Conservation (phyloP, 64 coral and sea anemone genomes). For the Montipora cactus region DNA sequence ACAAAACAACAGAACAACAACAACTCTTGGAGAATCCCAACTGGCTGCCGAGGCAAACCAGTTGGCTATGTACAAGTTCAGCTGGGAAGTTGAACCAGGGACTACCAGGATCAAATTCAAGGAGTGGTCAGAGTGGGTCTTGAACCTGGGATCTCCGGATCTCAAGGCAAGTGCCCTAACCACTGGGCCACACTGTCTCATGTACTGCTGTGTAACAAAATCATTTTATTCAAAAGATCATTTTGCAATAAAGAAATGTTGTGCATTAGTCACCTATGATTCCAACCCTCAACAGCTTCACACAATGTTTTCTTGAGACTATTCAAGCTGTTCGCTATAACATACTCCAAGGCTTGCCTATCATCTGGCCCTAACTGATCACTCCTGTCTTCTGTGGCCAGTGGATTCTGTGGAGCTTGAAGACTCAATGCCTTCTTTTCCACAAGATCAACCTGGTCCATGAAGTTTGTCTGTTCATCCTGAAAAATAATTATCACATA, state of each 20-base stretch:
- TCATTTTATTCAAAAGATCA: too few species aligned
- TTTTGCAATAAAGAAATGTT: background rate
- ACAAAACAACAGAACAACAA: too few species aligned
- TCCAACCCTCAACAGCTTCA: constrained; percentile 91
- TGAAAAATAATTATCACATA: background rate
- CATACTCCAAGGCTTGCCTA: constrained; percentile 84
- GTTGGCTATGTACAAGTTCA: too few species aligned
- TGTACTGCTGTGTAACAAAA: too few species aligned
- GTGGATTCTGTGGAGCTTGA: constrained; percentile 57
- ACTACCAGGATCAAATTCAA: too few species aligned
- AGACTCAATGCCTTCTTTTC: constrained; percentile 86
- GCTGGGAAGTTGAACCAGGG: too few species aligned
- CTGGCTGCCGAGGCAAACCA: too few species aligned
- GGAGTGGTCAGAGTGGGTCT: too few species aligned
- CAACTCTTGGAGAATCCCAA: too few species aligned
- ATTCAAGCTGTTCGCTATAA: constrained; percentile 91
- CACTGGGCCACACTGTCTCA: too few species aligned
- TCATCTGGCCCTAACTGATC: constrained; percentile 71
- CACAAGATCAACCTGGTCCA: constrained; percentile 86
- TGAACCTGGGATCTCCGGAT: too few species aligned
- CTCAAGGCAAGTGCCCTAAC: too few species aligned
- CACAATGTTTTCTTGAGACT: constrained; percentile 92
- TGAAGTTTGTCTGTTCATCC: constrained; percentile 76
- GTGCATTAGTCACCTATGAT: constrained; percentile 57
- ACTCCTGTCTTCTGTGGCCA: constrained; percentile 5